These are phyloP conservation scores for Tolmerus cingulatus DNA, from an alignment of 2,888 invertebrate species.

Conservation along the genomic window DNA sequence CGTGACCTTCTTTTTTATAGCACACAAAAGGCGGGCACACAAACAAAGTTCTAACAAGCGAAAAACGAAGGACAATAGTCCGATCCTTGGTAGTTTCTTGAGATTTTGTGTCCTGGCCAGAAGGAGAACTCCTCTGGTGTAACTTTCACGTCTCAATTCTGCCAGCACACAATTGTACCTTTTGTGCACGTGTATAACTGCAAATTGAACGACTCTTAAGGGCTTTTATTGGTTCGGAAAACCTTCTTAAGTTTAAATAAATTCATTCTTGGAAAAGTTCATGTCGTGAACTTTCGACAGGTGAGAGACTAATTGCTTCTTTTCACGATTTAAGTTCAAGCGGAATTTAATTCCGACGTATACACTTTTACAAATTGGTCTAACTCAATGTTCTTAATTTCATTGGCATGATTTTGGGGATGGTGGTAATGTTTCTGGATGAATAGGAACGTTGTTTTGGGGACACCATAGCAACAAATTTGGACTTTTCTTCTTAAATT, in stretches of 20 bases:
- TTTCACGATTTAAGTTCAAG: neutral
- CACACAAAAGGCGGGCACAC: neutral
- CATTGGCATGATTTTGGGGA: neutral
- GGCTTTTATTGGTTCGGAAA: constrained; percentile 8
- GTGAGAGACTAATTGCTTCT: constrained; percentile 26
- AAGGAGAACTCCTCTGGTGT: neutral
- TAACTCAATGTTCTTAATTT: neutral
- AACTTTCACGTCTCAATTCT: neutral
- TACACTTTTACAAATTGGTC: neutral
- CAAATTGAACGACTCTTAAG: neutral
- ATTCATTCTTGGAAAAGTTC: neutral
- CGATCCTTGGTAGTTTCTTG: neutral
- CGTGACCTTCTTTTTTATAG: constrained; percentile 8
- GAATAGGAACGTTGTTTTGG: neutral
- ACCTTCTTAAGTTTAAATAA: constrained; percentile 19
- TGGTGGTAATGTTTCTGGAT: neutral
- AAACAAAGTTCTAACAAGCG: constrained; percentile 31
- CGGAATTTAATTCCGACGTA: neutral
- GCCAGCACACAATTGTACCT: neutral
- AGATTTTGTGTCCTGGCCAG: neutral
- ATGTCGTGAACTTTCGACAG: neutral
- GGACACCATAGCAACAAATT: neutral
- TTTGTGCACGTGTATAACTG: neutral
- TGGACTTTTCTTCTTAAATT: neutral
- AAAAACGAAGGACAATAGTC: constrained; percentile 29